A percentile compares a stretch with the other conserved stretches of the same genome.
phyloP scores from a whole-genome alignment of 2,888 invertebrate genomes.

The Marasmarcha lunaedactyla region DNA sequence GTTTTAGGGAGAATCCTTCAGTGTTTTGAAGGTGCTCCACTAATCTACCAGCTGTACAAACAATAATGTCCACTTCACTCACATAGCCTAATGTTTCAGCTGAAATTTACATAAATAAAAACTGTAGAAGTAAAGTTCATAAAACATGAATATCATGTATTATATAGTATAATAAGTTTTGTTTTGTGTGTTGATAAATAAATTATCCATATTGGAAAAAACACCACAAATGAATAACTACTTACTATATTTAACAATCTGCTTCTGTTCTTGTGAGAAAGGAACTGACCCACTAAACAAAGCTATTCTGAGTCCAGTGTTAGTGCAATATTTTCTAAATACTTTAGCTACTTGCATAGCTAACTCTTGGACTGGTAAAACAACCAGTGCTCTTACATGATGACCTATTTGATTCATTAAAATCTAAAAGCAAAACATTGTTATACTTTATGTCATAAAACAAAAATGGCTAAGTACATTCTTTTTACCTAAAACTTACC shows the following conservation, averaged over 20 bases:
- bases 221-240: conserved; percentile 5
- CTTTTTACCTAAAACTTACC: conserved; percentile 45
- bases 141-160: neutral
- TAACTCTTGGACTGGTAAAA: conserved; percentile 92
- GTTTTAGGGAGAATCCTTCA: conserved; percentile 78
- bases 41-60: conserved; percentile 93
- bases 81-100: conserved; percentile 69
- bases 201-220: neutral
- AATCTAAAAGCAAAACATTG: conserved; percentile 43
- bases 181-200: neutral
- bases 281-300: conserved; percentile 77
- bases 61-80: conserved; percentile 83
- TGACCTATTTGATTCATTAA: conserved; percentile 73
- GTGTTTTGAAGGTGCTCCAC: conserved; percentile 92
- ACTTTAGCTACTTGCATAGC: conserved; percentile 91
- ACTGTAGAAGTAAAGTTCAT: conserved; percentile 4
- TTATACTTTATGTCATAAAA: no score
- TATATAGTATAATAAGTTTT: neutral
- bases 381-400: conserved; percentile 85
- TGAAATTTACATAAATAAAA: conserved; percentile 43
- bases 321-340: conserved; percentile 77
- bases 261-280: conserved; percentile 76
- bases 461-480: no score
- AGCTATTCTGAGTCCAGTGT: conserved; percentile 77
- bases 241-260: conserved; percentile 66